Evolutionary conservation across 1,140 invertebrate genomes (phyloP).

Genomic region (Amyelois transitella): DNA sequence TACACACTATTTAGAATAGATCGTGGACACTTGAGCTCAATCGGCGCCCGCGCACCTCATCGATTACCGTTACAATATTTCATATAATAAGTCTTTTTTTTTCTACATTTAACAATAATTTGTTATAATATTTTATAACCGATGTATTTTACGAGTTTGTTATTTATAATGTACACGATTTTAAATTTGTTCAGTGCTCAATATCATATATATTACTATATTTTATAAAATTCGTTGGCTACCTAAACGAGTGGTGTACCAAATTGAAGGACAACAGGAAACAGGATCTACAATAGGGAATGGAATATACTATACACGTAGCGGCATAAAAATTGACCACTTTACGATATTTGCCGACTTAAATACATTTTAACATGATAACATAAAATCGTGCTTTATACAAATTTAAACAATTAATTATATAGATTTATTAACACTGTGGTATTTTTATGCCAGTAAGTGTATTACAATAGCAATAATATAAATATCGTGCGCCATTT

Average conservation of each 20-base stretch:
- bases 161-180: conserved; percentile 53
- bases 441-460: conserved; percentile 2
- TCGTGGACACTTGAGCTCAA: conserved; percentile 48
- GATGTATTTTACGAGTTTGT: conserved; percentile 37
- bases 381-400: not conserved
- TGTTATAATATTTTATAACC: conserved; percentile 50
- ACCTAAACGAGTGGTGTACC: conserved; percentile 63
- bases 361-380: not conserved
- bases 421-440: not conserved
- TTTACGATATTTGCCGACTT: not conserved
- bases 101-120: conserved; percentile 67
- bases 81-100: conserved; percentile 54
- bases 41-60: conserved; percentile 25
- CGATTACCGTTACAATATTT: conserved; percentile 22
- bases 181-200: conserved; percentile 66
- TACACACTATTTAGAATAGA: conserved; percentile 67
- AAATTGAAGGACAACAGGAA: conserved; percentile 48
- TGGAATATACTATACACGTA: conserved; percentile 49
- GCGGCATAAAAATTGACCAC: conserved; percentile 12
- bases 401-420: not conserved
- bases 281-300: conserved; percentile 56
- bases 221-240: conserved; percentile 70
- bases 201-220: conserved; percentile 45
- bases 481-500: conserved; percentile 18
- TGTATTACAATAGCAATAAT: conserved; percentile 15